Conservation (phyloP, 2,113 vertebrate species). For the Empidonax alnorum region DNA sequence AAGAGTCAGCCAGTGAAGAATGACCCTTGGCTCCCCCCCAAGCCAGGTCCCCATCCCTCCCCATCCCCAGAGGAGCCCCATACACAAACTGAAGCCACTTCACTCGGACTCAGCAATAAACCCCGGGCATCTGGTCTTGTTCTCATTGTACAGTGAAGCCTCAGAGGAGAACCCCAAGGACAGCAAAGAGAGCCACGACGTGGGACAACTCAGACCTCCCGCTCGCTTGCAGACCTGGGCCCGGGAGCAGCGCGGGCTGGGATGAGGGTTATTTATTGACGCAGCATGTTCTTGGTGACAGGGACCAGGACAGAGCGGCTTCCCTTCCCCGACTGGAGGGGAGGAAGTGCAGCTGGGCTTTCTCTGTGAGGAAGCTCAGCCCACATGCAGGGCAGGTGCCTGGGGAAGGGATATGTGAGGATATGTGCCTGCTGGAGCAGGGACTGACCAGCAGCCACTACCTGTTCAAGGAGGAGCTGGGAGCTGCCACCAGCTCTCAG, state of each 20-base stretch:
- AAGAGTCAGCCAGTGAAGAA: constrained; percentile 74
- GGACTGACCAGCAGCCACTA: neutral
- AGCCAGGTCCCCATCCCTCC: neutral
- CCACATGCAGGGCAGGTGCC: rapidly evolving
- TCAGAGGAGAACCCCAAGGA: neutral
- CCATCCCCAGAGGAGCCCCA: constrained; percentile 2
- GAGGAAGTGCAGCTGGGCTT: neutral
- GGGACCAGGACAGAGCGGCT: neutral
- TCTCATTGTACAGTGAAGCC: constrained; percentile 63
- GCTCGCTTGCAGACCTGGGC: neutral
- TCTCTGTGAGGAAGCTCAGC: rapidly evolving
- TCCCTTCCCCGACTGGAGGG: neutral
- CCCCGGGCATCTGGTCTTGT: neutral
- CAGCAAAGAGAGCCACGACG: neutral
- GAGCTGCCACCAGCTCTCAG: neutral
- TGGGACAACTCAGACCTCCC: neutral
- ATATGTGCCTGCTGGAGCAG: neutral
- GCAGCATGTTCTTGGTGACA: neutral
- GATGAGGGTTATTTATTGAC: constrained; percentile 69
- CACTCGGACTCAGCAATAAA: constrained; percentile 24
- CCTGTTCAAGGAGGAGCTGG: neutral
- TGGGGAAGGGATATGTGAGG: neutral
- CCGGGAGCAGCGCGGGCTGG: neutral
- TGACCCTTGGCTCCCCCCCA: constrained; percentile 1
- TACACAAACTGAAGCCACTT: constrained; percentile 49